phyloP scores from a whole-genome alignment of 2,797 vertebrate genomes.

The Triplophysa bombifrons region DNA sequence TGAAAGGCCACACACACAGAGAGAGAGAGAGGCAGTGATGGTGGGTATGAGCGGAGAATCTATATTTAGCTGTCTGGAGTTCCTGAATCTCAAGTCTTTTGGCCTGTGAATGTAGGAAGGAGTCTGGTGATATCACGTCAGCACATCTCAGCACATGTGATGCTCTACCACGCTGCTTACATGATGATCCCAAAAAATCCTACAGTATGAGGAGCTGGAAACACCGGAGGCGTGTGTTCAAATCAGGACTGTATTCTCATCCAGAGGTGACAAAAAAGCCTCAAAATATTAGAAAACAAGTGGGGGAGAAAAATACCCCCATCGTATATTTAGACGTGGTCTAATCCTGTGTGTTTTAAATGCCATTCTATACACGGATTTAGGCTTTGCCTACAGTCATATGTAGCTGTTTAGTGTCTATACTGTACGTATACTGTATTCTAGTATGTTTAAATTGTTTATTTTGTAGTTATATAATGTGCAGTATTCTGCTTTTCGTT shows the following conservation, averaged over 20 bases:
- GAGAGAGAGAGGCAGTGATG: neutral
- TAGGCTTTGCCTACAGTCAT: no score
- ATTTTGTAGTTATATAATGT: no score
- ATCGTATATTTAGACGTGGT: neutral
- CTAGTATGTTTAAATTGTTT: no score
- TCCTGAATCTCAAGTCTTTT: constrained; percentile 57
- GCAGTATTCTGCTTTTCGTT: no score
- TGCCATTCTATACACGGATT: no score
- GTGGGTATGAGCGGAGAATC: constrained; percentile 31
- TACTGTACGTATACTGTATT: no score
- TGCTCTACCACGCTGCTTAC: constrained; percentile 67
- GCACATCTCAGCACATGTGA: constrained; percentile 79
- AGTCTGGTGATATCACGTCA: constrained; percentile 76
- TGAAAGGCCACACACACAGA: neutral
- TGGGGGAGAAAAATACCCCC: neutral
- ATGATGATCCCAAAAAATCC: constrained; percentile 20
- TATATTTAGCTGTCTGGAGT: constrained; percentile 57
- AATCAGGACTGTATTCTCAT: neutral
- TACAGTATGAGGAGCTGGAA: neutral
- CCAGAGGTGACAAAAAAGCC: neutral
- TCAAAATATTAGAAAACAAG: neutral
- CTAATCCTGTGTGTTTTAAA: no score
- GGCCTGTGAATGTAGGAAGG: constrained; percentile 64
- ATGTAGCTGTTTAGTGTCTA: no score
- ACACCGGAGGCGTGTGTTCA: neutral